Conservation (phyloP, 2,888 invertebrate species). For the Latrodectus hesperus region DNA sequence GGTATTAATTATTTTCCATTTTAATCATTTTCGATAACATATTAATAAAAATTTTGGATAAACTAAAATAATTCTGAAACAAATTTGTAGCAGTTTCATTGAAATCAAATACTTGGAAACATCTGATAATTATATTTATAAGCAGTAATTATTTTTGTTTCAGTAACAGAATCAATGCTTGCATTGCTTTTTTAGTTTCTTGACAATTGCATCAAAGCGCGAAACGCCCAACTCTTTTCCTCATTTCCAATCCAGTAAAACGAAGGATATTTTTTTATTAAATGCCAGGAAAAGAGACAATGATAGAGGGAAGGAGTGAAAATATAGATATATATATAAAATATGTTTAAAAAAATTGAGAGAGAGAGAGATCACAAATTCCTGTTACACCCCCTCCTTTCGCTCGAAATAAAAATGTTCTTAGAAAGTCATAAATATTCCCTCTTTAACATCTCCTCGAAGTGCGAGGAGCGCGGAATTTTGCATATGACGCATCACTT, state of each 20-base stretch:
- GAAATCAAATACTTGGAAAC: no score
- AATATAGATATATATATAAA: constrained; percentile 13
- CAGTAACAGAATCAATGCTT: no score
- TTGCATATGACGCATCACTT: constrained; percentile 66
- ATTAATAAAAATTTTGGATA: no score
- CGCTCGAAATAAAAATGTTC: constrained; percentile 59
- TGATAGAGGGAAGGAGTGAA: constrained; percentile 16
- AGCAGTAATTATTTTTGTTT: no score
- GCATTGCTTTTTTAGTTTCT: background rate
- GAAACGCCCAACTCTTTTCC: background rate
- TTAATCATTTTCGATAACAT: no score
- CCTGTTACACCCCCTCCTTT: constrained; percentile 42
- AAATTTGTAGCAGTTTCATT: no score
- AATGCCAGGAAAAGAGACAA: constrained; percentile 1
- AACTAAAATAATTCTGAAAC: no score
- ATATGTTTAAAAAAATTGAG: background rate
- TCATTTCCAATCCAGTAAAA: constrained; percentile 29
- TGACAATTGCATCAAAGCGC: background rate
- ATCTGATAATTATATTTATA: no score
- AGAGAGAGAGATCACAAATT: constrained; percentile 38
- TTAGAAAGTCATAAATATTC: constrained; percentile 64
- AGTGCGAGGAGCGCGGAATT: constrained; percentile 26
- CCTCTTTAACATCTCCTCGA: constrained; percentile 49
- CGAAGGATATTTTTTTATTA: constrained; percentile 31
- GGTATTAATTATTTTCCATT: no score